These are phyloP conservation scores for Embiotoca jacksoni DNA, from an alignment of 2,113 vertebrate genomes.

Conservation along the genomic window DNA sequence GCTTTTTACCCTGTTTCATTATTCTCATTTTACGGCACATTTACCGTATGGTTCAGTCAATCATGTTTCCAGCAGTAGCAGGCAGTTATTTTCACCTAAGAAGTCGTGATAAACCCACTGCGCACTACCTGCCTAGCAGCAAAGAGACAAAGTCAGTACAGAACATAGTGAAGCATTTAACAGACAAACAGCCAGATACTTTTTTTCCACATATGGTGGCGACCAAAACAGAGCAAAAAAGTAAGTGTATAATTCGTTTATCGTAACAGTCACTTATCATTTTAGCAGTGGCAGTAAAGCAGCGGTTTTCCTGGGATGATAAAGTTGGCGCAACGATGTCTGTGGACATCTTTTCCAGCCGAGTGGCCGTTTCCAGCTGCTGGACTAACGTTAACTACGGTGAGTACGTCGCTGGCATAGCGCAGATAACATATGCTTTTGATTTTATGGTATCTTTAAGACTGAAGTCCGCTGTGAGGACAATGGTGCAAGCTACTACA, in stretches of 20 bases:
- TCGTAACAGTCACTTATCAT: no score
- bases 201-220: not conserved
- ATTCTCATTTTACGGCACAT: constrained; percentile 11
- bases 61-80: not conserved
- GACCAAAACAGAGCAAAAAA: constrained; percentile 6
- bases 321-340: not conserved
- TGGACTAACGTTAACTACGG: not conserved
- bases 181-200: not conserved
- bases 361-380: not conserved
- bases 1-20: not conserved
- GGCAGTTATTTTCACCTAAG: not conserved
- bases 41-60: not conserved
- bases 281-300: no score
- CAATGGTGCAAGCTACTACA: rapidly evolving
- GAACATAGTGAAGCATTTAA: not conserved
- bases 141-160: not conserved
- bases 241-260: no score
- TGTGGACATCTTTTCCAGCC: not conserved
- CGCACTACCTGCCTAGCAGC: not conserved
- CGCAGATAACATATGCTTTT: not conserved
- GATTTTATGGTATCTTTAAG: not conserved
- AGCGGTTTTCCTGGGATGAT: not conserved
- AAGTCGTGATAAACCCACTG: constrained; percentile 6
- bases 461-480: not conserved
- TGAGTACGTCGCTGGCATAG: no score